Base-by-base conservation (phyloP, 1,140 invertebrate species). In the Nephila pilipes region DNA sequence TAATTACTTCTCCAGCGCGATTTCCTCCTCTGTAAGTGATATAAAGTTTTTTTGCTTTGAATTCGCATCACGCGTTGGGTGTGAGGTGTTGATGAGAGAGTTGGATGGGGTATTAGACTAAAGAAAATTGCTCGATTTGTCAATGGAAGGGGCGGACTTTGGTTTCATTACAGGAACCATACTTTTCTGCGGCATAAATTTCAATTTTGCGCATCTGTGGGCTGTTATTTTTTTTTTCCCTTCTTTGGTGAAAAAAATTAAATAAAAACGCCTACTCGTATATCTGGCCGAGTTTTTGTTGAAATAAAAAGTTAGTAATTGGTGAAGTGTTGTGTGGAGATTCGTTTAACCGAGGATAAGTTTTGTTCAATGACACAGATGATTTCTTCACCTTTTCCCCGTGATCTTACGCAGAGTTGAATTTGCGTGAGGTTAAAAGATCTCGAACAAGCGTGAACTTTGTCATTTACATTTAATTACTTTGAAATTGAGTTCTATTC, bases 81-180 rank as follows among this genome's bases (percentile, higher is more conserved):
- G 81, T 83, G n/a, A 88, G 87, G 87, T 88, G 87, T 75, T 88
- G 87, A 88, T 88, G 87, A 88, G 87, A 29, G 22, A 5, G 60
- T 22, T 65, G 87, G 58, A 69, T 38, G 60, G 38, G 10, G 63
- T 46, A 20, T 63, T 69, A 38, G 57, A 18, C 20, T 29, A 14
- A 46, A 54, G 87, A 55, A 88, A 88, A 65, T 63, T 25, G 57
- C 22, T 25, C 87, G 38, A 88, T 88, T 88, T 88, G 87, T 88
- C 87, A 88, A 88, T 88, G 36, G 87, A 1, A 69, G 32, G 22
- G 87, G 87, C 60, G 87, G 87, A 63, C 4, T 25, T 46, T 54
- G 14, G 18, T 60, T 10, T 65, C 63, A 63, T 63, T 63, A 63
- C 25, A n/a, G 8, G 60, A 12, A 25, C 25, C 63, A 12, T 25